Base-by-base conservation (phyloP, 2,888 invertebrate genomes). In the Hypolimnas misippus region DNA sequence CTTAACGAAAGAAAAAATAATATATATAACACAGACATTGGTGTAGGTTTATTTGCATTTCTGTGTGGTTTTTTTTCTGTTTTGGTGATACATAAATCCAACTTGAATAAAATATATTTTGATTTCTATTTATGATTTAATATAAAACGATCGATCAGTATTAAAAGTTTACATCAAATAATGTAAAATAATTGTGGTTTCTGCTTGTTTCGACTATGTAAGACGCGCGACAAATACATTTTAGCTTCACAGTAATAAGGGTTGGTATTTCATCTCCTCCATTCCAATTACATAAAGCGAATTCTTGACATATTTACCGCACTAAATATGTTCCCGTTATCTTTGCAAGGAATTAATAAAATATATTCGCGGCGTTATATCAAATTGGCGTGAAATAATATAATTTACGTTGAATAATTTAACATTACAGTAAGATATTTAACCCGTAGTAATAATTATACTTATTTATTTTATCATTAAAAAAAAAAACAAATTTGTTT, bases 221-320 rank as follows among this genome's bases (percentile, higher is more conserved):
- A 21, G 54, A 51, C 40, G 46, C 17, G 17, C 14, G 50, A 19
- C 19, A 50, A 38, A 56, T 56, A 62, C 51, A 16, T 56, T 62
- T 55, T 42, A 51, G 55, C 55, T 56, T 56, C 17, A 52, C 31
- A 25, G 16, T 57, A 57, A 53, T 51, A 57, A 57, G 44, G 42
- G 57, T 53, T 57, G 44, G 57, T 33, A 62, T 62, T 57, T 62
- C 52, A 57, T 62, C 53, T 57, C 29, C 38, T 19, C 7, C 46
- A 46, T 62, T 51, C 55, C 61, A 50, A 56, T 53, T 62, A 62
- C 46, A 25, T 62, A 53, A 57, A 62, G 62, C 33, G 50, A 52
- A 62, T 62, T 57, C 57, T 57, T 38, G 42, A 21, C 57, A 62
- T 62, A 62, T 57, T 52, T 57, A 31, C 52, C 46, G 35, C 52